Evolutionary conservation across 2,113 vertebrate species (phyloP).

Genomic region (Narcine bancroftii): DNA sequence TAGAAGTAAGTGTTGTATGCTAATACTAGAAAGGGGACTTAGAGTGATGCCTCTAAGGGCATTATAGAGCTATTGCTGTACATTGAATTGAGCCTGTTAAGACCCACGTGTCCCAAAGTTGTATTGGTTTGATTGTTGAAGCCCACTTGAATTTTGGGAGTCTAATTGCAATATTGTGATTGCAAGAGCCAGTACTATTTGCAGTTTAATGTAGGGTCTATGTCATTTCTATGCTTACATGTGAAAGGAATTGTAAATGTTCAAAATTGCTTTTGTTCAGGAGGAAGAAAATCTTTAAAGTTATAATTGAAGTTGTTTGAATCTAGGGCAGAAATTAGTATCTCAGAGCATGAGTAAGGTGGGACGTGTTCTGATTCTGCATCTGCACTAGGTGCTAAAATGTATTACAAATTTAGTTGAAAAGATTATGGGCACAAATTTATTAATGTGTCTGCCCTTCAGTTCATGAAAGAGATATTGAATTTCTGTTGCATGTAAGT

Average conservation of each 20-base stretch:
- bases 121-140: background rate
- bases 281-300: background rate
- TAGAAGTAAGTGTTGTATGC: background rate
- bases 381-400: background rate
- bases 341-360: background rate
- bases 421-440: background rate
- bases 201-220: background rate
- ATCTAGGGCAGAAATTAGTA: background rate
- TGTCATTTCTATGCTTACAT: constrained; percentile 12
- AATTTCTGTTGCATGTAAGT: constrained; percentile 6
- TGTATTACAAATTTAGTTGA: background rate
- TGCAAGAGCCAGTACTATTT: background rate
- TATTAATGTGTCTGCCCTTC: background rate
- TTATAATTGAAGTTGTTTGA: background rate
- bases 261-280: too few species aligned
- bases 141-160: background rate
- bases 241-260: background rate
- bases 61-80: background rate
- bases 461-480: background rate
- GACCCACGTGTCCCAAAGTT: too few species aligned
- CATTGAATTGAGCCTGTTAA: background rate
- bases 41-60: background rate
- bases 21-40: background rate
- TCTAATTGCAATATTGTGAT: background rate
- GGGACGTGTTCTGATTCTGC: background rate